Evolutionary conservation across 2,113 vertebrate genomes (phyloP).

Genomic region (Axis porcinus): DNA sequence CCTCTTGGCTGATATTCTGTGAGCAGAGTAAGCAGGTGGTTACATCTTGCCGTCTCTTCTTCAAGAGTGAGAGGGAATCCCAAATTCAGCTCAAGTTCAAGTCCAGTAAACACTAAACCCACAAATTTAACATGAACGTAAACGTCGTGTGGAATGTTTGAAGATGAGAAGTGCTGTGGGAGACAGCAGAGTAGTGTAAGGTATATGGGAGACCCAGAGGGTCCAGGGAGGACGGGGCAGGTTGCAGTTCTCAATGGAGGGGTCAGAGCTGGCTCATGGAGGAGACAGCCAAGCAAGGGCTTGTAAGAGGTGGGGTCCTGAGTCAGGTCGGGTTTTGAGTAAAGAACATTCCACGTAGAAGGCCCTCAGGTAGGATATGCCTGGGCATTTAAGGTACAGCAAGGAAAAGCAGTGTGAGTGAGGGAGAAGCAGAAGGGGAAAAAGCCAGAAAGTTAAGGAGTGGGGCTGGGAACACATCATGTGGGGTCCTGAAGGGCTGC

Average conservation of each 20-base stretch:
- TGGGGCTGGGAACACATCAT: rapidly evolving
- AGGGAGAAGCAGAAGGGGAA: background rate
- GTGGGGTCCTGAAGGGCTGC: background rate
- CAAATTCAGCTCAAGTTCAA: background rate
- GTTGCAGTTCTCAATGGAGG: background rate
- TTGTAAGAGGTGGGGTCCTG: background rate
- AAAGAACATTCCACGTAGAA: background rate
- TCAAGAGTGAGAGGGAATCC: background rate
- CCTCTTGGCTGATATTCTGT: background rate
- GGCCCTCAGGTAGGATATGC: background rate
- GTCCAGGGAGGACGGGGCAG: background rate
- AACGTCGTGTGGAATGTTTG: background rate
- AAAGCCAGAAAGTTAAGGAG: background rate
- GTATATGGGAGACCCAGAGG: background rate
- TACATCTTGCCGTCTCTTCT: background rate
- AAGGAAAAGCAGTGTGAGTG: background rate
- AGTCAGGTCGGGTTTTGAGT: background rate
- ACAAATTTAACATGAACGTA: background rate
- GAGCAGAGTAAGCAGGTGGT: background rate
- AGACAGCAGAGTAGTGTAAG: background rate
- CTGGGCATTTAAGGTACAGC: background rate
- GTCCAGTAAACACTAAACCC: background rate
- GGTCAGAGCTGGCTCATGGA: background rate
- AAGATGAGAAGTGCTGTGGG: background rate
- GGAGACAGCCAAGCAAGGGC: background rate